Evolutionary conservation across 2,113 vertebrate genomes (phyloP).

Genomic region (Mustela lutreola): DNA sequence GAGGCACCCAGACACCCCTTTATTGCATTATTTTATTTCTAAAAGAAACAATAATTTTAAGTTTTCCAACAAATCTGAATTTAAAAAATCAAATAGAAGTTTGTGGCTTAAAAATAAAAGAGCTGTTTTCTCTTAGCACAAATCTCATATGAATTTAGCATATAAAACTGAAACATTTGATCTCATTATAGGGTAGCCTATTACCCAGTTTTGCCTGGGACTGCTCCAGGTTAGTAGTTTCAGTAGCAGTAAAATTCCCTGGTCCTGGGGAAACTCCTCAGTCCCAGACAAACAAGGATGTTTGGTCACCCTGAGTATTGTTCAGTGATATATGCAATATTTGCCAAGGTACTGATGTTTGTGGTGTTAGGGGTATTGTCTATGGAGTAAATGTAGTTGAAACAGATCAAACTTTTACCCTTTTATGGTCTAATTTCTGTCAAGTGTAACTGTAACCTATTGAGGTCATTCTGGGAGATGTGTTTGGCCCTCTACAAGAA

Average conservation of each 20-base stretch:
- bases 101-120: neutral
- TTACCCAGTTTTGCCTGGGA: neutral
- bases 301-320: neutral
- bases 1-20: neutral
- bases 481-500: neutral
- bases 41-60: neutral
- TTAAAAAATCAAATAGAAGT: neutral
- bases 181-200: neutral
- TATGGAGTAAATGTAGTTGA: neutral
- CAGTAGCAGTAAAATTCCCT: neutral
- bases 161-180: neutral
- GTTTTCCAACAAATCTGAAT: constrained; percentile 5
- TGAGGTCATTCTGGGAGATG: neutral
- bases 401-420: neutral
- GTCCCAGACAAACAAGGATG: neutral
- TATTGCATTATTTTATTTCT: neutral
- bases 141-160: neutral
- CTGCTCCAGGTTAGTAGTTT: neutral
- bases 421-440: neutral
- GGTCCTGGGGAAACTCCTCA: accelerated
- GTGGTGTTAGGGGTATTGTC: neutral
- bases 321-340: neutral
- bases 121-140: neutral
- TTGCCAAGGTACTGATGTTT: neutral
- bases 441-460: neutral